These are phyloP conservation scores for Criorhina ranunculi DNA, from an alignment of 2,888 invertebrate species.

Conservation along the genomic window DNA sequence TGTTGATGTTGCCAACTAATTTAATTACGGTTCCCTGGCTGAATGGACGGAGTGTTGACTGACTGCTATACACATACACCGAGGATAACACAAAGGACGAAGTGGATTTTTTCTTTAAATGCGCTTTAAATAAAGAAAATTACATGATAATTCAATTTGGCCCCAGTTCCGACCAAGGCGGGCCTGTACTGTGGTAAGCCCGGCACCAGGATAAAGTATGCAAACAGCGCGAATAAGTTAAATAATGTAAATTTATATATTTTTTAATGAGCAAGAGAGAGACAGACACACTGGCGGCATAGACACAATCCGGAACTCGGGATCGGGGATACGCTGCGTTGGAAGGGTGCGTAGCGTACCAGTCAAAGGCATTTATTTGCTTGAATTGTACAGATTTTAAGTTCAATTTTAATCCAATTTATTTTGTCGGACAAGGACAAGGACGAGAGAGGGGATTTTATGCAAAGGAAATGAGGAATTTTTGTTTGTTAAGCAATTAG, in stretches of 20 bases:
- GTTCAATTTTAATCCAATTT: slow-evolving; percentile 72
- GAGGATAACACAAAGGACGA: slow-evolving; percentile 37
- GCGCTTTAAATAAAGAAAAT: slow-evolving; percentile 60
- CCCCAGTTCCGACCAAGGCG: not conserved
- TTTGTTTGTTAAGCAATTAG: slow-evolving; percentile 69
- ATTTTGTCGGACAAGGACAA: not conserved
- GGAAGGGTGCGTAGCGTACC: too few species aligned
- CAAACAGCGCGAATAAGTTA: slow-evolving; percentile 47
- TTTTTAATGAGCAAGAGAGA: slow-evolving; percentile 33
- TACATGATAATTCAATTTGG: slow-evolving; percentile 69
- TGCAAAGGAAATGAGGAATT: slow-evolving; percentile 22
- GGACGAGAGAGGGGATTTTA: not conserved
- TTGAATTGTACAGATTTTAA: slow-evolving; percentile 32
- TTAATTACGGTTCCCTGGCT: slow-evolving; percentile 64
- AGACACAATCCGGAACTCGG: too few species aligned
- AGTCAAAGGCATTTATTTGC: slow-evolving; percentile 49
- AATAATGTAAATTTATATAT: slow-evolving; percentile 59
- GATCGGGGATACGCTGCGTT: too few species aligned
- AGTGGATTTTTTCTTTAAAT: slow-evolving; percentile 38
- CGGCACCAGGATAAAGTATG: slow-evolving; percentile 4
- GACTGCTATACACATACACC: slow-evolving; percentile 7
- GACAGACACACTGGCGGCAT: slow-evolving; percentile 1
- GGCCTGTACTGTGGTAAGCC: not conserved
- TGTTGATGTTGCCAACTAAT: slow-evolving; percentile 55
- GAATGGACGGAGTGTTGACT: slow-evolving; percentile 58